Percentiles rank a stretch among this genome's conserved stretches.
phyloP scores from a whole-genome alignment of 2,888 invertebrate genomes.

The Leuctra nigra region DNA sequence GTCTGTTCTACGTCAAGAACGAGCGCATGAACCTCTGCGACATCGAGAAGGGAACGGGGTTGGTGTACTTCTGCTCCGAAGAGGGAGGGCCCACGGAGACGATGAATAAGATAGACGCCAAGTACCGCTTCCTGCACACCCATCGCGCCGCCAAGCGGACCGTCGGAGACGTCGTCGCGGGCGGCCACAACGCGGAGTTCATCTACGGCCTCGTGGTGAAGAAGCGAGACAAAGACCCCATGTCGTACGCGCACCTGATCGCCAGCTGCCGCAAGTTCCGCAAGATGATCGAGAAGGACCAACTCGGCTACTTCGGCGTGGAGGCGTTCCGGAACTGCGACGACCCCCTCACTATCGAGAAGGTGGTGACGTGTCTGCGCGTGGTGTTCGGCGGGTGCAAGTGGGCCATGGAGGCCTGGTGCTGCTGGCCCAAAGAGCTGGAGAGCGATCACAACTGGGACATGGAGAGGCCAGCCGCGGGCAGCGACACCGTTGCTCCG shows the following conservation, averaged over 20 bases:
- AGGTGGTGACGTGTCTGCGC: not conserved
- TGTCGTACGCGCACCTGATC: not conserved
- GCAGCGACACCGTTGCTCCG: too few species aligned
- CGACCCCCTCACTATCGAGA: not conserved
- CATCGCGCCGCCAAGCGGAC: not conserved
- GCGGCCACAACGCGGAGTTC: not conserved
- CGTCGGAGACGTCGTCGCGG: not conserved
- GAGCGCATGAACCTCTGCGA: not conserved
- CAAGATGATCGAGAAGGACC: not conserved
- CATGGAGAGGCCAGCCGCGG: too few species aligned
- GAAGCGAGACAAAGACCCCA: not conserved
- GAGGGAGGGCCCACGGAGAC: not conserved
- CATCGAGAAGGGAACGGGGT: not conserved
- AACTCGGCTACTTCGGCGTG: constrained; percentile 1
- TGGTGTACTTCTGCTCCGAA: constrained; percentile 4
- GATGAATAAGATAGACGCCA: not conserved
- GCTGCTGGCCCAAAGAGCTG: constrained; percentile 3
- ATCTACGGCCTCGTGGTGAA: constrained; percentile 3
- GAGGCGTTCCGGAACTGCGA: constrained; percentile 2
- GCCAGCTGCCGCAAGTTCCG: not conserved
- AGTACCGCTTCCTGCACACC: not conserved
- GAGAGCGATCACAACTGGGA: not conserved
- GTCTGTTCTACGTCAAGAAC: not conserved
- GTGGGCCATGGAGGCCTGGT: not conserved
- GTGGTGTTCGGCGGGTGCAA: not conserved